Conservation (phyloP, 2,888 invertebrate genomes). For the Phrixothrix hirtus region DNA sequence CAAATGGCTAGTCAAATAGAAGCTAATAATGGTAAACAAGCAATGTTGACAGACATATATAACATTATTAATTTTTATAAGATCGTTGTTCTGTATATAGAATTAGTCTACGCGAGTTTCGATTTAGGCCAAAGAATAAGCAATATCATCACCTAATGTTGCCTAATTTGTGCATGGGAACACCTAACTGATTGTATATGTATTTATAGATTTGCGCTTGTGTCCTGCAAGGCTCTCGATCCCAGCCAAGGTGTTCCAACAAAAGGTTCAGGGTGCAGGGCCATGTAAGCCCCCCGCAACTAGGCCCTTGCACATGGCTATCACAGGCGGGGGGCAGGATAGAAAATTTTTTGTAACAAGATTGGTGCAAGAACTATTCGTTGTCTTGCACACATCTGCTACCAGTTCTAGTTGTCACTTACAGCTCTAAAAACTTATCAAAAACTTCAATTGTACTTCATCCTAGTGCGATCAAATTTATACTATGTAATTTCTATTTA, state of each 20-base stretch:
- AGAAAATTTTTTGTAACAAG: slow-evolving; percentile 22
- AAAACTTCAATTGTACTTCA: slow-evolving; percentile 50
- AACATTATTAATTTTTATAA: slow-evolving; percentile 52
- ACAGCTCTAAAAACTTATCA: slow-evolving; percentile 26
- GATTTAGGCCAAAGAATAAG: slow-evolving; percentile 56
- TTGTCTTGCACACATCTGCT: slow-evolving; percentile 38
- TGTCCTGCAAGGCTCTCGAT: slow-evolving; percentile 32
- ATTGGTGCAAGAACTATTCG: slow-evolving; percentile 31
- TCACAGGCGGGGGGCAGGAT: slow-evolving; percentile 37
- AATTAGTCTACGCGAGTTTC: slow-evolving; percentile 58
- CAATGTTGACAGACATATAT: slow-evolving; percentile 54
- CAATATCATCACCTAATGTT: slow-evolving; percentile 41
- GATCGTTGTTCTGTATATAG: slow-evolving; percentile 58
- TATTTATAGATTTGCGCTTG: slow-evolving; percentile 32
- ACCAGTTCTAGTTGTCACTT: slow-evolving; percentile 37
- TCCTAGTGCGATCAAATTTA: slow-evolving; percentile 48
- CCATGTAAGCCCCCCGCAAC: slow-evolving; percentile 35
- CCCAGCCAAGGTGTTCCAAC: slow-evolving; percentile 29
- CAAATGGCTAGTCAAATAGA: slow-evolving; percentile 54
- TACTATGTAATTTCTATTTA: slow-evolving; percentile 50
- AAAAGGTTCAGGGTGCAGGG: slow-evolving; percentile 31
- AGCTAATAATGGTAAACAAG: slow-evolving; percentile 56
- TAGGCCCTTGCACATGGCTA: slow-evolving; percentile 33
- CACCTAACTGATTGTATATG: slow-evolving; percentile 41
- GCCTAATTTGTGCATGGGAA: slow-evolving; percentile 49